Base-by-base conservation (phyloP, 2,888 invertebrate genomes). In the Agrochola litura region DNA sequence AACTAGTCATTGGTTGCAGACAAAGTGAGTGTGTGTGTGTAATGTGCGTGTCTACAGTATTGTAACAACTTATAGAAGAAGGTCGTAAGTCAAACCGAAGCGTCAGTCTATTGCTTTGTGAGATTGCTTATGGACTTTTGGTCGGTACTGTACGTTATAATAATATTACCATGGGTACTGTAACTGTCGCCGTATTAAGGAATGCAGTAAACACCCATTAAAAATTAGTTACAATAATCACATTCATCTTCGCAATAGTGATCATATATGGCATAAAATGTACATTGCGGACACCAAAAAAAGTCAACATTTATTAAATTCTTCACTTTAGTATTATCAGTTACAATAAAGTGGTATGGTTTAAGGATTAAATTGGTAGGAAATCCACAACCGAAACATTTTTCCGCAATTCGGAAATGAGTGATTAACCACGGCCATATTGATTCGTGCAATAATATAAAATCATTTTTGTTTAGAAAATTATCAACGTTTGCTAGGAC, bases 201-300 rank as follows among this genome's bases (percentile, higher is more conserved):
- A 46, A 46, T 46, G 46, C 46, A 46, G 14, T 46, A 46, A 14
- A 14, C 46, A 46, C 14, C 14, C 14, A 46, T 46, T 43, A 43
- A 43, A 14, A 14, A 46, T 46, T 46, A 46, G 43, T 43, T 43
- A 43, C 43, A 43, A 43, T 43, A 43, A 43, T 43, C 43, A 43
- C 43, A 43, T 43, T 43, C 43, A 43, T 43, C 43, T 43, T 43
- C 43, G 43, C 63, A 72, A 56, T 72, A 64, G 0, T 72, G 52
- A 54, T 72, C 41, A 72, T 72, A 69, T 52, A 74, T 74, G 0
- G 68, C 19, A 68, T 74, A 74, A 52, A 74, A 60, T 68, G 19
- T 68, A 22, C 73, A 73, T 67, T 12, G 30, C 67, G 37, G 49
- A 19, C 68, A 74, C 68, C 60, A 60, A 68, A 74, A 74, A 68